These are phyloP conservation scores for Coelopa frigida DNA, from an alignment of 1,140 invertebrate genomes.

Conservation along the genomic window DNA sequence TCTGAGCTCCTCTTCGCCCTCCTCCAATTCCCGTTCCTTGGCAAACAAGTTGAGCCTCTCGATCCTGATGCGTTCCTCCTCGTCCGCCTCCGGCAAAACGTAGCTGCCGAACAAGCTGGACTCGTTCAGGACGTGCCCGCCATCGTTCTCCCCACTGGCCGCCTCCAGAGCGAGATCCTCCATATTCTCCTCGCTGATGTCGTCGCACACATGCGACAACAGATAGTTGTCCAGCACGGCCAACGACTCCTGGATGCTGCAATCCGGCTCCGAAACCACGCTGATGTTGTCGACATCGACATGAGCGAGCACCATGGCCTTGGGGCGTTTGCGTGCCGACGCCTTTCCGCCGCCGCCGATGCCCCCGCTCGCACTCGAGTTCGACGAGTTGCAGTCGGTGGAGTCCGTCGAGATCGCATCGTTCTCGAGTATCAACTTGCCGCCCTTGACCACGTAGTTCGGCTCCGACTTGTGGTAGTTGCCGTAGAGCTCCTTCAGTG, in stretches of 20 bases:
- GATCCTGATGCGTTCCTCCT: no score
- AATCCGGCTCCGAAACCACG: neutral
- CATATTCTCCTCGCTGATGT: neutral
- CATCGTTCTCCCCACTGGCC: neutral
- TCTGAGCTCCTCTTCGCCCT: no score
- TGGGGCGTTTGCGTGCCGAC: conserved; percentile 1
- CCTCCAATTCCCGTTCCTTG: no score
- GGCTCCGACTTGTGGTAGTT: conserved; percentile 17
- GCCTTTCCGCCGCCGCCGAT: neutral
- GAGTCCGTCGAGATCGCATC: conserved; percentile 11
- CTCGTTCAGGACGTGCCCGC: no score
- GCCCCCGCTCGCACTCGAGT: neutral
- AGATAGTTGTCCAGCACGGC: conserved; percentile 7
- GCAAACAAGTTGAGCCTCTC: no score
- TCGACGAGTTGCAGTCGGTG: neutral
- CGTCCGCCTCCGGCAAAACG: no score
- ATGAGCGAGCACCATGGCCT: neutral
- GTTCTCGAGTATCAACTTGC: conserved; percentile 12
- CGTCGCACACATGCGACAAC: neutral
- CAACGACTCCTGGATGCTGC: conserved; percentile 1
- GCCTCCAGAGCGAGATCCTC: neutral
- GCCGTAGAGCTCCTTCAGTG: conserved; percentile 32
- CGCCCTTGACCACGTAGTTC: conserved; percentile 11
- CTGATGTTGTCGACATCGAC: conserved; percentile 5
- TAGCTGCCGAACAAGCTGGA: no score